Base-by-base conservation (phyloP, 2,888 invertebrate species). In the Plebejus melissa region DNA sequence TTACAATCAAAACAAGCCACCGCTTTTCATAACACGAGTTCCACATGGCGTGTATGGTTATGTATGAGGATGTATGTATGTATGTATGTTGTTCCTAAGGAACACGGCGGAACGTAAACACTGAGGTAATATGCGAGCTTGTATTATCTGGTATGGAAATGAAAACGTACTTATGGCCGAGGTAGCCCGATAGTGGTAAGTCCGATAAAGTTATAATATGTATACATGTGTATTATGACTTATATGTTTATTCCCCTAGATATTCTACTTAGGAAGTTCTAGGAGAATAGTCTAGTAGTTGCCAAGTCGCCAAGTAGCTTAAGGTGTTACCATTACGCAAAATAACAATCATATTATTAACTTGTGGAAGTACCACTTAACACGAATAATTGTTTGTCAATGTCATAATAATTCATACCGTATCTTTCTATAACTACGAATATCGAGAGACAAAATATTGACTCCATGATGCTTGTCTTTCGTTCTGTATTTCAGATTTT, bases 81-180 rank as follows among this genome's bases (percentile, higher is more conserved):
- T 36, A 28, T 71, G 71, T 71, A 13, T 71, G 71, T 71, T 50
- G 46, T 32, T 72, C 28, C 72, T 16, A 54, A 28, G 72, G 72
- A 32, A 72, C 54, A 54, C 72, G 16, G 46, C 22, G 72, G 72
- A 54, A 54, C 32, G 46, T 72, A 41, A 41, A 50, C 72, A 50
- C 3, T 7, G 72, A 13, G 72, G 72, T 72, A 54, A 72, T 72
- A 28, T 54, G 70, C 41, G 70, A 70, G 70, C n/a, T 22, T 77
- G 76, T 74, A 76, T 77, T 78, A 78, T 78, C 78, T 77, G 74
- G 72, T 78, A 78, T 78, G 78, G 78, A 78, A 78, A 78, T 78
- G 78, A 78, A 78, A 75, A 77, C 77, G 76, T 76, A 74, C 78
- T 77, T 77, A 77, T 69, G 69, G 75, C 76, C 74, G 76, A 76